Conservation (phyloP, 2,113 vertebrate genomes). For the Suricata suricatta region DNA sequence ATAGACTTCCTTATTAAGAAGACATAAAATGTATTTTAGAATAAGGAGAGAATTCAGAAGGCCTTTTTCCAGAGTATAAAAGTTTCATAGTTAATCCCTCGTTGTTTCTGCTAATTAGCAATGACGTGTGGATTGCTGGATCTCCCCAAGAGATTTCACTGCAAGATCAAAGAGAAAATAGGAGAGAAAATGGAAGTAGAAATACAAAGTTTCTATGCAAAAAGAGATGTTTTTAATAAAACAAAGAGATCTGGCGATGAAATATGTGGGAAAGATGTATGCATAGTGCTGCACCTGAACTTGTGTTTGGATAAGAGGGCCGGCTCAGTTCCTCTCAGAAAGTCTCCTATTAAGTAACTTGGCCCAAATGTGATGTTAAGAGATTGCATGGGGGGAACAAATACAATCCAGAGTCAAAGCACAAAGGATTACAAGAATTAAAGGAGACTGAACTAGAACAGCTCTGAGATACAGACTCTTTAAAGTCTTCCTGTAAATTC, state of each 20-base stretch:
- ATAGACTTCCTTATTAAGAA: conserved; percentile 34
- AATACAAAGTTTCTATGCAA: conserved; percentile 43
- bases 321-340: background rate
- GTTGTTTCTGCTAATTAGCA: conserved; percentile 75
- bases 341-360: background rate
- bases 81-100: conserved; percentile 69
- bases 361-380: background rate
- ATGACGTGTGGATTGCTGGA: conserved; percentile 36
- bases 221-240: conserved; percentile 30
- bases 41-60: conserved; percentile 62
- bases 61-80: conserved; percentile 54
- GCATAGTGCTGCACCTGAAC: background rate
- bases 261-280: background rate
- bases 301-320: background rate
- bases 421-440: background rate
- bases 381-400: background rate
- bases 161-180: conserved; percentile 69
- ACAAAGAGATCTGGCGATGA: background rate
- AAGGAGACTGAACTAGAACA: background rate
- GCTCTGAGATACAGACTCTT: background rate
- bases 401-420: conserved; percentile 47
- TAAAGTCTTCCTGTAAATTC: background rate
- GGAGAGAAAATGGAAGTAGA: conserved; percentile 27
- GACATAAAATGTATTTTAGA: conserved; percentile 61
- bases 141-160: conserved; percentile 67